A percentile compares a stretch with the other conserved stretches of the same genome.
phyloP scores from a whole-genome alignment of 2,888 invertebrate species.

The Morpho helenor region DNA sequence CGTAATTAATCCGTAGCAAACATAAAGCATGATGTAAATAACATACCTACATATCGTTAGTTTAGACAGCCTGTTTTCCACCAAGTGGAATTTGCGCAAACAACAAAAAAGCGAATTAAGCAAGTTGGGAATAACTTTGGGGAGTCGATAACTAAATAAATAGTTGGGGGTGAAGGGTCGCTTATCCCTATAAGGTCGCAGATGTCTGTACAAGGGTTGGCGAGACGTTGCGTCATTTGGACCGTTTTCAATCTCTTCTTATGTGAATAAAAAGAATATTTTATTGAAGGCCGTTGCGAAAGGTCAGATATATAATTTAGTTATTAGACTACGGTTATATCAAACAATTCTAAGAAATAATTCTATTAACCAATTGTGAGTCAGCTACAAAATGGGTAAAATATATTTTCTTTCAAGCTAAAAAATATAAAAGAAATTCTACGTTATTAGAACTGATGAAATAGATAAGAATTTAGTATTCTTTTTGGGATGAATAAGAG shows the following conservation, averaged over 20 bases:
- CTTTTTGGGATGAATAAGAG: too few species aligned
- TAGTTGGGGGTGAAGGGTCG: constrained; percentile 41
- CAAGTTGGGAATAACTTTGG: constrained; percentile 40
- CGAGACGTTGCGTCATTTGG: constrained; percentile 40
- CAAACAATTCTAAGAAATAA: neutral
- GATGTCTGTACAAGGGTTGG: constrained; percentile 43
- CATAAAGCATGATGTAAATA: too few species aligned
- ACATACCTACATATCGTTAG: neutral
- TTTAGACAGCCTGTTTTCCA: neutral
- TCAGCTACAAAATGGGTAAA: neutral
- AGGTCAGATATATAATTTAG: constrained; percentile 11
- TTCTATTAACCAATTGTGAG: neutral
- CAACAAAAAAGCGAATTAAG: constrained; percentile 33
- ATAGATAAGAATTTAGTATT: too few species aligned
- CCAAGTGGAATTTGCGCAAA: constrained; percentile 5
- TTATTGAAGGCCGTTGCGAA: constrained; percentile 2
- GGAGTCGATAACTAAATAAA: constrained; percentile 68
- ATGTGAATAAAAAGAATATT: constrained; percentile 9
- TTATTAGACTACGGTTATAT: constrained; percentile 4
- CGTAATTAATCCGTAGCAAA: too few species aligned
- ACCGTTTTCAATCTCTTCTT: constrained; percentile 18
- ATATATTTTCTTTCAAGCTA: neutral
- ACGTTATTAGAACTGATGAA: too few species aligned
- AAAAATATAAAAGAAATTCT: too few species aligned
- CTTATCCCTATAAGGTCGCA: constrained; percentile 30